Conservation (phyloP, 53 echinoderm and acorn worm genomes). For the Apostichopus leukothele region DNA sequence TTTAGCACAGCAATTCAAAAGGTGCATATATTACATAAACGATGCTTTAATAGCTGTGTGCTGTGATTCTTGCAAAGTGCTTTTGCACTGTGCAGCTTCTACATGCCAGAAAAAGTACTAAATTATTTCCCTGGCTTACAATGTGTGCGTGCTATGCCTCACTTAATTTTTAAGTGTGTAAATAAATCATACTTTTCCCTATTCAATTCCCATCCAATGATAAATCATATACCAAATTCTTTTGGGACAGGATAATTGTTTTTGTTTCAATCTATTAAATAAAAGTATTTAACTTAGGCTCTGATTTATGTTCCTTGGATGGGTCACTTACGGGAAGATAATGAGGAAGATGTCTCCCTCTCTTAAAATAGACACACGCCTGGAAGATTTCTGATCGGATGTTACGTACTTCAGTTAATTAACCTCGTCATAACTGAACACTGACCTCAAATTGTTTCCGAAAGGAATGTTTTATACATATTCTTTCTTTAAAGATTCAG, state of each 20-base stretch:
- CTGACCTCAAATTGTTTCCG: conserved; percentile 4
- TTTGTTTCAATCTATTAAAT: conserved; percentile 11
- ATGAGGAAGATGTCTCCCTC: neutral
- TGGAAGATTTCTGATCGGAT: neutral
- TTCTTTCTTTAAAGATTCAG: too few species aligned
- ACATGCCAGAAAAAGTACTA: conserved; percentile 5
- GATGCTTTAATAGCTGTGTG: neutral
- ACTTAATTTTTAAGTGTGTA: conserved; percentile 2
- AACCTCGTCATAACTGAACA: neutral
- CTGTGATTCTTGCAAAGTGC: neutral
- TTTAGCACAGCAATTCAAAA: too few species aligned
- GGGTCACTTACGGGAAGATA: conserved; percentile 1
- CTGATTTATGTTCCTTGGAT: conserved; percentile 6
- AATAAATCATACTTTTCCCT: conserved; percentile 9
- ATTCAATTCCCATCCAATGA: neutral
- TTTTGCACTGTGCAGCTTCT: neutral
- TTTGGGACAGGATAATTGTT: neutral
- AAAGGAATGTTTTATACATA: too few species aligned
- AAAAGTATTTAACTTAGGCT: neutral
- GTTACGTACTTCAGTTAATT: neutral
- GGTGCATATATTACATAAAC: too few species aligned
- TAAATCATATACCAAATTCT: neutral
- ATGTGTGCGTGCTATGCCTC: neutral
- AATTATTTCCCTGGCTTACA: neutral
- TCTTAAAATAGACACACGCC: neutral